These are phyloP conservation scores for Chloroceryle aenea DNA, from an alignment of 2,113 vertebrate species.

Conservation along the genomic window DNA sequence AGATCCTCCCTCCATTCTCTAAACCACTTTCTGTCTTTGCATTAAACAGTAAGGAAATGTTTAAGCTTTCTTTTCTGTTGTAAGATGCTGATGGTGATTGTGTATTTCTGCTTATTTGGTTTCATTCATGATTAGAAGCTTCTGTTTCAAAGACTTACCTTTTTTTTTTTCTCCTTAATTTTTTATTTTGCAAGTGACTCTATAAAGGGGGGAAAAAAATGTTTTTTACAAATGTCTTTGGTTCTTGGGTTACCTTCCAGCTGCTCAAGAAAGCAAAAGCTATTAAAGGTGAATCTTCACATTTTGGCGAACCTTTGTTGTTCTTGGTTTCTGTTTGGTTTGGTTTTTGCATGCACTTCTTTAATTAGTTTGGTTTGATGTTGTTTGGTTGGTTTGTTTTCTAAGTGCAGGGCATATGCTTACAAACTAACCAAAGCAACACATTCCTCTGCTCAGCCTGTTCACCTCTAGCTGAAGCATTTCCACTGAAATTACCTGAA, in stretches of 20 bases:
- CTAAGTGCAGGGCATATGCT: fast-evolving
- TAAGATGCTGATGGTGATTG: neutral
- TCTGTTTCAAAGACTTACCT: neutral
- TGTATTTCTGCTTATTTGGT: neutral
- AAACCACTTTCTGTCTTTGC: neutral
- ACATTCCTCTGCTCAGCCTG: neutral
- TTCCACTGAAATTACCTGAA: neutral
- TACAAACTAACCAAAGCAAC: neutral
- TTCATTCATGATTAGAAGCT: neutral
- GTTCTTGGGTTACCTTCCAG: neutral
- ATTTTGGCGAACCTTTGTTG: neutral
- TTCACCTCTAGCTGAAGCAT: neutral
- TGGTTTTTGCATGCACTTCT: neutral
- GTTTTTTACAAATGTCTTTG: neutral
- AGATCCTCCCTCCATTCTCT: neutral
- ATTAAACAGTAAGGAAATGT: neutral
- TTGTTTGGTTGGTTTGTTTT: neutral
- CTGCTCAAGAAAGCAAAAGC: neutral
- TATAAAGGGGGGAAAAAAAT: neutral
- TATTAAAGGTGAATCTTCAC: neutral
- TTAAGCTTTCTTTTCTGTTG: neutral
- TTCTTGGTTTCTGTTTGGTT: neutral
- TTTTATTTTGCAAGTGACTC: neutral
- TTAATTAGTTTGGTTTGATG: neutral
- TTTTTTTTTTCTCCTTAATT: neutral